phyloP scores from a whole-genome alignment of 2,797 vertebrate genomes.

The Girardinus metallicus region DNA sequence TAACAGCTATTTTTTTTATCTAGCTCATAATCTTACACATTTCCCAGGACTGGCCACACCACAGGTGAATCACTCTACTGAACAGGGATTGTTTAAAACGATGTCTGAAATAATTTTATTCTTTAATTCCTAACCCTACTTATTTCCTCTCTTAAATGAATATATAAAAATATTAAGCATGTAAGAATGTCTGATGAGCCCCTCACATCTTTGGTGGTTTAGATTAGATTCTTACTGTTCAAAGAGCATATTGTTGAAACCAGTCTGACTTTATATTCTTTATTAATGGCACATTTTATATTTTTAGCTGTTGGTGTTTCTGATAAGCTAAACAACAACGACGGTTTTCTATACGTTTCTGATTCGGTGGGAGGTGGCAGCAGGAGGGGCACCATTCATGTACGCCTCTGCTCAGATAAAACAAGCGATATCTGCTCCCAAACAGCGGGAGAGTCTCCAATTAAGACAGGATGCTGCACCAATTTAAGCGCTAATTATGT shows the following conservation, averaged over 20 bases:
- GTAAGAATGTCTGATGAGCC: background rate
- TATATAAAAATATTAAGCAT: background rate
- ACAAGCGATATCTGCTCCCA: conserved; percentile 83
- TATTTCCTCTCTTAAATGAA: background rate
- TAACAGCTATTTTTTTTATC: background rate
- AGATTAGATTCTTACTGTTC: background rate
- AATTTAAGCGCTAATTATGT: conserved; percentile 98
- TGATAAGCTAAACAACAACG: background rate
- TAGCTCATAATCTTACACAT: background rate
- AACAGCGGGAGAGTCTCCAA: conserved; percentile 93
- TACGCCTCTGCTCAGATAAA: background rate
- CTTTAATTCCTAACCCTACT: background rate
- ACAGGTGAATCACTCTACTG: background rate
- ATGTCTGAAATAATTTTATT: background rate
- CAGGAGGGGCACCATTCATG: conserved; percentile 1
- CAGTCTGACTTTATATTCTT: background rate
- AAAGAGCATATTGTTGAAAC: background rate
- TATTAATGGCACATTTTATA: background rate
- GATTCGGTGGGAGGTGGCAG: background rate
- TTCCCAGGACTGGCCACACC: background rate
- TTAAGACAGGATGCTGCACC: conserved; percentile 95
- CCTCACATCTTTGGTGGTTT: background rate
- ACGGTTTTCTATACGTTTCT: background rate
- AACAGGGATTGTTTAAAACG: background rate
- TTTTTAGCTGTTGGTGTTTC: background rate